Conservation (phyloP, 2,113 vertebrate genomes). For the Atherinomorus stipes region DNA sequence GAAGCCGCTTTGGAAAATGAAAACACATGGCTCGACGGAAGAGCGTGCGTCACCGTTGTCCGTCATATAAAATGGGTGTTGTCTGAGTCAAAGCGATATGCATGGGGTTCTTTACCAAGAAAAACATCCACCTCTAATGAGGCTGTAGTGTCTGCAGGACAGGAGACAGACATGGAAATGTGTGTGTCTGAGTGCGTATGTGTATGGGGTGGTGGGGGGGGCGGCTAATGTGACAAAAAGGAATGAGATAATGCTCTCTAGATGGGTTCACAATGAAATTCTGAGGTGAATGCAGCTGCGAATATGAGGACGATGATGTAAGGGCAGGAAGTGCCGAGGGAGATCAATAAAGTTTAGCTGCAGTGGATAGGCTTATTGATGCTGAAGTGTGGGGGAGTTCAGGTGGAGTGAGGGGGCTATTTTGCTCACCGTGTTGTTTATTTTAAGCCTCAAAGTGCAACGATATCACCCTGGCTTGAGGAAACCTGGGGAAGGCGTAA, state of each 20-base stretch:
- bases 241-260: slow-evolving; percentile 39
- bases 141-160: slow-evolving; percentile 3
- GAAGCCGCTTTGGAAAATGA: slow-evolving; percentile 31
- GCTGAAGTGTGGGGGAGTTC: background rate
- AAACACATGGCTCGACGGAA: slow-evolving; percentile 24
- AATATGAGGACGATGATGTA: slow-evolving; percentile 17
- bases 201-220: background rate
- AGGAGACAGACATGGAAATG: background rate
- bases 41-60: slow-evolving; percentile 7
- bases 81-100: background rate
- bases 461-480: slow-evolving; percentile 48
- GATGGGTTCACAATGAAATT: slow-evolving; percentile 39
- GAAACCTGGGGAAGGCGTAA: slow-evolving; percentile 45
- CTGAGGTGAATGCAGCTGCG: slow-evolving; percentile 26
- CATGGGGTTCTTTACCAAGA: background rate
- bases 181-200: no score
- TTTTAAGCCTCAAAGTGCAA: slow-evolving; percentile 39
- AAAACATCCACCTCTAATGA: background rate
- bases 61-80: slow-evolving; percentile 6
- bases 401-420: background rate
- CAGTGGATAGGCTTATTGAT: slow-evolving; percentile 9
- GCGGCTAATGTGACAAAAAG: slow-evolving; percentile 30
- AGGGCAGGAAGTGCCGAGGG: slow-evolving; percentile 46
- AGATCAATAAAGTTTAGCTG: slow-evolving; percentile 49
- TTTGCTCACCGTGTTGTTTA: slow-evolving; percentile 28